These are phyloP conservation scores for Thinocorus orbignyianus DNA, from an alignment of 2,113 vertebrate genomes.

Conservation along the genomic window DNA sequence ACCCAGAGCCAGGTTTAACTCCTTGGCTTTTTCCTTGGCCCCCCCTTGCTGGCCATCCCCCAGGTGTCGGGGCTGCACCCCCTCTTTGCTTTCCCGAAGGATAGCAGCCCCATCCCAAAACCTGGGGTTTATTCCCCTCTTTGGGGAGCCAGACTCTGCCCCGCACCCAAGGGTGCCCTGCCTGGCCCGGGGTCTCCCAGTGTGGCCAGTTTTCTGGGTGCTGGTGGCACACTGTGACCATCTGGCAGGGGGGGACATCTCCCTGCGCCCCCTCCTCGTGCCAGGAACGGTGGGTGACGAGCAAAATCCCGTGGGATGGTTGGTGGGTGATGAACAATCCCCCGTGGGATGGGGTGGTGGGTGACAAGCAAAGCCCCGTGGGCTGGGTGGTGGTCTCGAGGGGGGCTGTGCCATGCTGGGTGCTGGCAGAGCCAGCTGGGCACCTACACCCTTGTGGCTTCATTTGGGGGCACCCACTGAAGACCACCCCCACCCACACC, in stretches of 20 bases:
- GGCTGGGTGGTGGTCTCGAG: too few species aligned
- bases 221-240: rapidly evolving
- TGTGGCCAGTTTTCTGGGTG: rapidly evolving
- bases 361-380: too few species aligned
- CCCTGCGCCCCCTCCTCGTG: rapidly evolving
- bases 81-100: not conserved
- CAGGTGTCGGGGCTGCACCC: rapidly evolving
- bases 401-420: not conserved
- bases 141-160: not conserved
- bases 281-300: not conserved
- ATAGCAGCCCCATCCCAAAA: rapidly evolving
- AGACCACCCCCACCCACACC: constrained; percentile 46
- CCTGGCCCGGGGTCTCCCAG: not conserved
- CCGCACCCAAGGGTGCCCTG: not conserved
- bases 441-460: too few species aligned
- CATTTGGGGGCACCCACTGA: constrained; percentile 68
- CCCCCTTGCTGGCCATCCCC: too few species aligned
- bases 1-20: too few species aligned
- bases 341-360: not conserved
- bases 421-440: too few species aligned
- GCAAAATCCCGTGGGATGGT: too few species aligned
- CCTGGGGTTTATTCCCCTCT: rapidly evolving
- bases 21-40: too few species aligned
- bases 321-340: too few species aligned
- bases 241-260: rapidly evolving